These are phyloP conservation scores for Sinodicranocentrus sp. DNA, from an alignment of 2,888 invertebrate species.

Conservation along the genomic window DNA sequence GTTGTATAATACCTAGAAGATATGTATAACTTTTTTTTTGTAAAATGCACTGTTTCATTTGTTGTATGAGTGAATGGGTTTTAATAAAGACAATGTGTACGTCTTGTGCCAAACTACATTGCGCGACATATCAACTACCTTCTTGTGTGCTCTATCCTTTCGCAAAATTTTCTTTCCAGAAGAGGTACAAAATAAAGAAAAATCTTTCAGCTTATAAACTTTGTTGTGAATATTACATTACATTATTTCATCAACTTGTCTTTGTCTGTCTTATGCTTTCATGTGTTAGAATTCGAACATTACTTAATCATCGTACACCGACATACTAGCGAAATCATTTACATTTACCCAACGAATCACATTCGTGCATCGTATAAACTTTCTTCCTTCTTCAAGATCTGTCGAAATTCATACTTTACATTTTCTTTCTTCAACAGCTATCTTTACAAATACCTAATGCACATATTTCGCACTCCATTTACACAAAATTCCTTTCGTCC, in stretches of 20 bases:
- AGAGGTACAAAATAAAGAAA: slow-evolving; percentile 15
- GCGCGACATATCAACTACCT: slow-evolving; percentile 31
- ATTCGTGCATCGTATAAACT: not conserved
- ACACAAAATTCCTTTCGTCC: not conserved
- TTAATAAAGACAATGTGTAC: slow-evolving; percentile 63
- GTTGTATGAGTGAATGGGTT: slow-evolving; percentile 33
- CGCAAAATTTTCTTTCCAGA: not conserved
- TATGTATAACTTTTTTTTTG: slow-evolving; percentile 3
- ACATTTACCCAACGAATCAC: too few species aligned
- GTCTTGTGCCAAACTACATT: slow-evolving; percentile 67
- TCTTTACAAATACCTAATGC: not conserved
- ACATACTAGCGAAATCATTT: too few species aligned
- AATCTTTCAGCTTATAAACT: slow-evolving; percentile 15
- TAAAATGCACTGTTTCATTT: slow-evolving; percentile 28
- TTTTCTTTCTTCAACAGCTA: slow-evolving; percentile 1
- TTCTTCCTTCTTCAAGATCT: not conserved
- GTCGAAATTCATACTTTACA: not conserved
- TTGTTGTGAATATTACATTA: not conserved
- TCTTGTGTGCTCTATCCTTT: slow-evolving; percentile 62
- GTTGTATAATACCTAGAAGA: not conserved
- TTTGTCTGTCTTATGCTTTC: not conserved
- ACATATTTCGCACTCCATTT: not conserved
- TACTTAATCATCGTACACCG: too few species aligned
- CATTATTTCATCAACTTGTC: not conserved
- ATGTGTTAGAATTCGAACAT: too few species aligned